phyloP scores from a whole-genome alignment of 2,797 vertebrate genomes.

The Tokudaia muenninki region DNA sequence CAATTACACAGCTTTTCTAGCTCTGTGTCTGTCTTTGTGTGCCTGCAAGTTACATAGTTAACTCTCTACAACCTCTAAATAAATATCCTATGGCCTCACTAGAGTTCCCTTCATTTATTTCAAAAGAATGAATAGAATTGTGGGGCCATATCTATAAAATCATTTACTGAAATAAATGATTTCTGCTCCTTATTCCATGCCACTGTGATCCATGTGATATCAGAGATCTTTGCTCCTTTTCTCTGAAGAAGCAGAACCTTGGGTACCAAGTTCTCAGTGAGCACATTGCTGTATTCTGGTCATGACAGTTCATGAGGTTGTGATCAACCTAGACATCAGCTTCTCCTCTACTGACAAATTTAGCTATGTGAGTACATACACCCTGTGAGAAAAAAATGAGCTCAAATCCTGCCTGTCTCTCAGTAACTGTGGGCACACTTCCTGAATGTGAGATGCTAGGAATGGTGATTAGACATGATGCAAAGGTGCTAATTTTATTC shows the following conservation, averaged over 20 bases:
- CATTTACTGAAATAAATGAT: background rate
- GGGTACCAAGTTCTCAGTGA: background rate
- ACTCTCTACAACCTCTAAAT: background rate
- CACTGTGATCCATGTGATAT: background rate
- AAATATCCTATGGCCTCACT: background rate
- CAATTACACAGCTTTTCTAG: background rate
- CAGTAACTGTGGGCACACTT: background rate
- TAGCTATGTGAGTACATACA: background rate
- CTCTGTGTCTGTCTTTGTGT: background rate
- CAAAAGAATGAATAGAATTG: background rate
- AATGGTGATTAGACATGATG: background rate
- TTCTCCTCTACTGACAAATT: conserved; percentile 54
- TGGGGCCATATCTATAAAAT: background rate
- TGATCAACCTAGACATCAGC: conserved; percentile 19
- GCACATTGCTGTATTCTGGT: background rate
- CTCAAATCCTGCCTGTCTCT: background rate
- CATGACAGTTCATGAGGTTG: background rate
- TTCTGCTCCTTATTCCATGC: background rate
- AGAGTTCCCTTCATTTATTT: background rate
- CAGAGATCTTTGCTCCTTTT: background rate
- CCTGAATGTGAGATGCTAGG: background rate
- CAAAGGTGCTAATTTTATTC: background rate
- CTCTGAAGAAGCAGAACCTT: background rate
- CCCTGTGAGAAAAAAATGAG: background rate
- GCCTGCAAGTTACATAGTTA: background rate